Evolutionary conservation across 2,888 invertebrate genomes (phyloP).

Genomic region (Mimachlamys varia): DNA sequence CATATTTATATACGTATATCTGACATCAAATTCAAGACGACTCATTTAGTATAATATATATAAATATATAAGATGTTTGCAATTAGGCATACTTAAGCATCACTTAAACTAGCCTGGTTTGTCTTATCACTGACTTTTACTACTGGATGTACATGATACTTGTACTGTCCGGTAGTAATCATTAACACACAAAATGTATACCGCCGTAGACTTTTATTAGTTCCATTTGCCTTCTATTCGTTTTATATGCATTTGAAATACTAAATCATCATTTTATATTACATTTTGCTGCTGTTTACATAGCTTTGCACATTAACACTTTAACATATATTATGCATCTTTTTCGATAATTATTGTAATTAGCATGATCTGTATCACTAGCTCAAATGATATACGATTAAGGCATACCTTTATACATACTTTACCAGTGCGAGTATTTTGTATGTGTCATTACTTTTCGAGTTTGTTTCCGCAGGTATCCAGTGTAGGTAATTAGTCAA

Average conservation of each 20-base stretch:
- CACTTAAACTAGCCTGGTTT: too few species aligned
- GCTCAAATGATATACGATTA: not conserved
- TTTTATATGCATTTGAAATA: constrained; percentile 33
- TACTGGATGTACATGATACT: too few species aligned
- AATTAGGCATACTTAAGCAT: too few species aligned
- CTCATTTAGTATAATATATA: too few species aligned
- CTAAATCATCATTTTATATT: constrained; percentile 19
- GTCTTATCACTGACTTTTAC: too few species aligned
- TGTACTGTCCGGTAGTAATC: not conserved
- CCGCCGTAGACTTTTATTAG: not conserved
- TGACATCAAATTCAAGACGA: too few species aligned
- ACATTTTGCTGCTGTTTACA: constrained; percentile 31
- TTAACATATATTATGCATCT: constrained; percentile 32
- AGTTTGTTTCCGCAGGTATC: not conserved
- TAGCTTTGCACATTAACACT: constrained; percentile 34
- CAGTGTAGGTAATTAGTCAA: not conserved
- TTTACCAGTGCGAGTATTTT: not conserved
- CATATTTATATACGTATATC: too few species aligned
- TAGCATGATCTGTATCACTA: constrained; percentile 23
- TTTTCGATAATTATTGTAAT: constrained; percentile 31
- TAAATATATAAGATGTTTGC: too few species aligned
- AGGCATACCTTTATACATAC: not conserved
- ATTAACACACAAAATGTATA: not conserved
- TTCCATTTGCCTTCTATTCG: constrained; percentile 31
- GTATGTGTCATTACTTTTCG: not conserved